Evolutionary conservation across 2,113 vertebrate genomes (phyloP), one percentile per base, ranked within the genome.

Genomic region (Potamarius usumacintae): DNA sequence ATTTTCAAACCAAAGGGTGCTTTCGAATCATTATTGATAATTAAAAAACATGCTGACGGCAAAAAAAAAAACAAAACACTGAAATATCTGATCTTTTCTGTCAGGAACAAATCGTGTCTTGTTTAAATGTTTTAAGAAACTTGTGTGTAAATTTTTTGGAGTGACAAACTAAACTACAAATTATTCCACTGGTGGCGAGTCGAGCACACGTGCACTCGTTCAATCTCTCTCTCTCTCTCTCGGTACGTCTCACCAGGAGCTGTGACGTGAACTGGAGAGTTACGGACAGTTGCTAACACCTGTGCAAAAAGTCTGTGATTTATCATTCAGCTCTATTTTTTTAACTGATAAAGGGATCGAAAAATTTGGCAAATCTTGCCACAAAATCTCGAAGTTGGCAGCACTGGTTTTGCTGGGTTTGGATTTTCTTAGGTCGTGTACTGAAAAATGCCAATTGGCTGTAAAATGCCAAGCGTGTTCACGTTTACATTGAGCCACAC

Each of bases 11-110:
- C 48, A 34, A 79, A 86, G 71, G 84, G 55, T 14, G 72, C 58
- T 85, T 85, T 52, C 50, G 71, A 77, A 20, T 63, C 58, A 79
- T 63, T n/a, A 67, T 52, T 79, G 48, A 78, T 57, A 52, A 85
- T 85, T 63, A 78, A 76, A 85, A 76, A 20, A 50, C 60, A 15
- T 60, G 62, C 62, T 67, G 42, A 87, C 57, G 34, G 65, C 80
- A 79, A 80, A 65, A 53, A 50, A n/a, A 55, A 25, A 58, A 25
- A 11, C 0, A 4, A 15, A 18, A 20, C 34, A 30, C 52, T 8
- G 55, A 60, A 20, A 20, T 18, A 34, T 60, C n/a, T 4, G 53
- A 10, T 15, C 25, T 78, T 78, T 78, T 53, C 48, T 52, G 11
- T 50, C 20, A 76, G 20, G 42, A 76, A 52, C 18, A 76, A 72